phyloP scores from a whole-genome alignment of 92 coral and sea anemone genomes.

The Isaurus tuberculatus region DNA sequence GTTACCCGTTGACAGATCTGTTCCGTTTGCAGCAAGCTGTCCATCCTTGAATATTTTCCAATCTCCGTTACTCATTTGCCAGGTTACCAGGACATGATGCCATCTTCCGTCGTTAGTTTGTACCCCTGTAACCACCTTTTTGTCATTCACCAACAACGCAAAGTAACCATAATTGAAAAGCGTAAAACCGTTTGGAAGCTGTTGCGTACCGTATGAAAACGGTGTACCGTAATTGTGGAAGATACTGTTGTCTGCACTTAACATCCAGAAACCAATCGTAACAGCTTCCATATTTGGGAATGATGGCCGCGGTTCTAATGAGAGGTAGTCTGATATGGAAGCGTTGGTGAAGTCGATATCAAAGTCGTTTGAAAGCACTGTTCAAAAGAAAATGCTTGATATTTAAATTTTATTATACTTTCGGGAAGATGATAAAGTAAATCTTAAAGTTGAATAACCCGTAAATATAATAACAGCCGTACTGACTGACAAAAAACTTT shows the following conservation, averaged over 20 bases:
- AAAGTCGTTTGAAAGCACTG: conserved; percentile 16
- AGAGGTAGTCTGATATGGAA: conserved; percentile 24
- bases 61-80: conserved; percentile 53
- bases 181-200: conserved; percentile 3
- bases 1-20: conserved; percentile 31
- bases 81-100: conserved; percentile 75
- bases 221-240: conserved; percentile 32
- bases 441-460: too few relatives aligned
- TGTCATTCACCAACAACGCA: conserved; percentile 13
- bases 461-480: too few relatives aligned
- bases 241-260: not conserved
- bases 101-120: conserved; percentile 54
- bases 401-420: too few relatives aligned
- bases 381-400: not conserved
- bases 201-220: not conserved
- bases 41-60: conserved; percentile 68
- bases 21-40: not conserved
- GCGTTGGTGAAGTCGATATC: too few relatives aligned
- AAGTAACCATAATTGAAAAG: conserved; percentile 18
- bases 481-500: too few relatives aligned
- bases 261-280: conserved; percentile 17
- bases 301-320: too few relatives aligned
- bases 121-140: conserved; percentile 9
- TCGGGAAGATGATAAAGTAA: too few relatives aligned
- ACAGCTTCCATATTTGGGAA: conserved; percentile 23